Evolutionary conservation across 1,140 invertebrate species (phyloP).

Genomic region (Pogonognathellus flavescens): DNA sequence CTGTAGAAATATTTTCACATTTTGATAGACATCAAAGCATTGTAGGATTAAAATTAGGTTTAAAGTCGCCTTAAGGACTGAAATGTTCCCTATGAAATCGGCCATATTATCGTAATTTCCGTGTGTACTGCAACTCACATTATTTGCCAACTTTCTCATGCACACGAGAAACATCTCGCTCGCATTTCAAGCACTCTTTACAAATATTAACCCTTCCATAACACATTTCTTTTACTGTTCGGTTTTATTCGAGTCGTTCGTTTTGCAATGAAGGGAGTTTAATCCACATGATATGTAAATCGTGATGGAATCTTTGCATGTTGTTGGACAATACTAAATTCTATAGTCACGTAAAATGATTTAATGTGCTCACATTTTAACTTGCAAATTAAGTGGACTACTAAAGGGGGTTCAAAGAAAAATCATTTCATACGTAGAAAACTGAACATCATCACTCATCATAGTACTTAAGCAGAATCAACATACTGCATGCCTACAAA

Average conservation of each 20-base stretch:
- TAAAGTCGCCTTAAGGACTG: neutral
- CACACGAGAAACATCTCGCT: neutral
- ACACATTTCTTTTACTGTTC: neutral
- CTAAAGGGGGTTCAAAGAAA: too few relatives aligned
- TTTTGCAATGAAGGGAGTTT: neutral
- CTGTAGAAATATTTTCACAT: too few relatives aligned
- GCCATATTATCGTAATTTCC: neutral
- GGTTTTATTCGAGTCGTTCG: neutral
- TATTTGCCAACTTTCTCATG: neutral
- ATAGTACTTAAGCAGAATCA: too few relatives aligned
- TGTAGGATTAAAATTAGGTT: neutral
- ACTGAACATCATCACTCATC: too few relatives aligned
- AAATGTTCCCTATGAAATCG: neutral
- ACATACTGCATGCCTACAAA: too few relatives aligned
- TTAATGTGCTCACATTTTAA: conserved; percentile 4
- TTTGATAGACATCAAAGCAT: too few relatives aligned
- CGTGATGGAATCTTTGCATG: conserved; percentile 62
- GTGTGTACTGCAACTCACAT: neutral
- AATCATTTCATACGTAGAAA: too few relatives aligned
- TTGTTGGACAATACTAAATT: neutral
- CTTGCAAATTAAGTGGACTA: conserved; percentile 2
- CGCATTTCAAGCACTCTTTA: neutral
- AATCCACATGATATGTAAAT: conserved; percentile 14
- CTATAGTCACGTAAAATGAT: neutral
- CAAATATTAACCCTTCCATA: neutral